A percentile compares a stretch with the other conserved stretches of the same genome.
These are phyloP conservation scores for Coptodon rendalli DNA, from an alignment of 2,113 vertebrate species.

Conservation along the genomic window DNA sequence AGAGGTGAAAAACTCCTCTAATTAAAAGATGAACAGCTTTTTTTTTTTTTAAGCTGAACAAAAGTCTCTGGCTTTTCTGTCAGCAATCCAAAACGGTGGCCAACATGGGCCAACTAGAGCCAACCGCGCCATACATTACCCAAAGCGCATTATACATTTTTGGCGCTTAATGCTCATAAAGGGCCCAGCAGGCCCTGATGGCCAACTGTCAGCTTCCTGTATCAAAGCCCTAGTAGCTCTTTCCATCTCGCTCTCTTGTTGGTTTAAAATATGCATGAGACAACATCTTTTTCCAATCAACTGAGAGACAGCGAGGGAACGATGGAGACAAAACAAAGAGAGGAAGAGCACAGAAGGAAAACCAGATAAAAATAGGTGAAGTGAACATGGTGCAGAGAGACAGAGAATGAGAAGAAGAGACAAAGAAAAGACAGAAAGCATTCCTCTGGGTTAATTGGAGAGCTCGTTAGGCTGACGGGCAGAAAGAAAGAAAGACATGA, in stretches of 20 bases:
- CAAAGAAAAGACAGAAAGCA: slow-evolving; percentile 21
- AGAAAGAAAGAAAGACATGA: slow-evolving; percentile 31
- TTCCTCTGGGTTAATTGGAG: slow-evolving; percentile 45
- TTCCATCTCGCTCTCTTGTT: background rate
- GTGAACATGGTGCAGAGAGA: background rate
- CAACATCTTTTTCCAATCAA: slow-evolving; percentile 30
- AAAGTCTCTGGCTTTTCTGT: background rate
- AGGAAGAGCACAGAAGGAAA: background rate
- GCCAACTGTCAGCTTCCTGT: background rate
- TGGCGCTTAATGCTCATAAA: background rate
- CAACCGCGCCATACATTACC: background rate
- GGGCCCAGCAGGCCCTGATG: background rate
- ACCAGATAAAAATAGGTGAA: background rate
- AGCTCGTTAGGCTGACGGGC: slow-evolving; percentile 43
- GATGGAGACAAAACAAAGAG: background rate
- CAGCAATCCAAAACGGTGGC: background rate
- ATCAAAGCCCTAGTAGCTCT: background rate
- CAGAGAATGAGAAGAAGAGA: background rate
- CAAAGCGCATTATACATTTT: background rate
- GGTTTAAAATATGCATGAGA: slow-evolving; percentile 35
- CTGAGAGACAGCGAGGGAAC: background rate
- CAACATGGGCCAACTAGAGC: background rate
- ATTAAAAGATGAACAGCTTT: background rate
- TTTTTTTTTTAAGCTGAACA: background rate
- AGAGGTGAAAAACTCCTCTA: background rate